Conservation (phyloP, 1,140 invertebrate genomes). For the Drosophila nikananu region DNA sequence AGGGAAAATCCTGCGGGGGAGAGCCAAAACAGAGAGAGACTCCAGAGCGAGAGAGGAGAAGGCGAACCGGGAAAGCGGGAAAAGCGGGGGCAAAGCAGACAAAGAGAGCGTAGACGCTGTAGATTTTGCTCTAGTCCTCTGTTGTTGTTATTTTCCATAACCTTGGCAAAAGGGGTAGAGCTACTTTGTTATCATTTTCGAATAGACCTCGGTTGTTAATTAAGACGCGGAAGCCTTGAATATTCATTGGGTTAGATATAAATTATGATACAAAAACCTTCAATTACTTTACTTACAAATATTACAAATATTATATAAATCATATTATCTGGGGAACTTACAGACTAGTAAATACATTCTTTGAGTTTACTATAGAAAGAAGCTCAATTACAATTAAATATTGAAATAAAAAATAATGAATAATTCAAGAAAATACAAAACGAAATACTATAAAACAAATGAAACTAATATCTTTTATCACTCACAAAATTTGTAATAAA, state of each 20-base stretch:
- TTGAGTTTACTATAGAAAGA: not conserved
- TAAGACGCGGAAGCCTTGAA: not conserved
- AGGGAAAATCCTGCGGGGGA: slow-evolving; percentile 72
- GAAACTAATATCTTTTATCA: no score
- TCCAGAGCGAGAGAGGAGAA: slow-evolving; percentile 14
- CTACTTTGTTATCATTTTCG: slow-evolving; percentile 51
- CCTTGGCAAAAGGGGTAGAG: slow-evolving; percentile 47
- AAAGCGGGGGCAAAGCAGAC: slow-evolving; percentile 14
- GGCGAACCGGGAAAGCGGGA: slow-evolving; percentile 14
- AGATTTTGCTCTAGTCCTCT: slow-evolving; percentile 52
- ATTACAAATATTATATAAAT: not conserved
- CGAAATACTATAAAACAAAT: no score
- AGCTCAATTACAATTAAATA: not conserved
- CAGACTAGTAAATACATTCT: not conserved
- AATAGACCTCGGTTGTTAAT: slow-evolving; percentile 5
- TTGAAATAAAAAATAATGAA: not conserved
- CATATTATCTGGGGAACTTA: no score
- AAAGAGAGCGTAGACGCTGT: slow-evolving; percentile 56
- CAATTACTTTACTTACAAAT: not conserved
- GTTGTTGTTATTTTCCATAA: slow-evolving; percentile 60
- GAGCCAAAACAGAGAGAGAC: slow-evolving; percentile 30
- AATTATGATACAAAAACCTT: not conserved
- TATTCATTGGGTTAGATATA: not conserved
- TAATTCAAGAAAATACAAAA: not conserved
- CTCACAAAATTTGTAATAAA: not conserved